Evolutionary conservation across 1,140 invertebrate genomes (phyloP).

Genomic region (Apis dorsata): DNA sequence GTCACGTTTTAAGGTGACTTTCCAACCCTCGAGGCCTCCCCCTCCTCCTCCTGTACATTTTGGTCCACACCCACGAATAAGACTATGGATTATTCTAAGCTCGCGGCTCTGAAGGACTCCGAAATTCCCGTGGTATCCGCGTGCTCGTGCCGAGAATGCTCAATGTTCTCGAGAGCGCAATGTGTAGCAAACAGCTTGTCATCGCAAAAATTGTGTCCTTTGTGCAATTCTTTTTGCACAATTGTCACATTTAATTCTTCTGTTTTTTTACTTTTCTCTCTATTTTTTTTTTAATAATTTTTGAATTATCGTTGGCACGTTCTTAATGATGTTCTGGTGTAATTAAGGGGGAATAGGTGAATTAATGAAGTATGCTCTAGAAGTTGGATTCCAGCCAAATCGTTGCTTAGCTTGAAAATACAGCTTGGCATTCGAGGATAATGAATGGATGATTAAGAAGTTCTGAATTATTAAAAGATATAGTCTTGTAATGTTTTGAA

Average conservation of each 20-base stretch:
- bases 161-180: conserved; percentile 3
- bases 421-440: background rate
- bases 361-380: background rate
- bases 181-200: conserved; percentile 19
- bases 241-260: background rate
- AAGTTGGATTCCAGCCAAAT: conserved; percentile 1
- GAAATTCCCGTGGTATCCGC: conserved; percentile 65
- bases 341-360: background rate
- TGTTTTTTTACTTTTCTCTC: background rate
- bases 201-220: background rate
- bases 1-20: conserved; percentile 67
- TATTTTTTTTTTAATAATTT: background rate
- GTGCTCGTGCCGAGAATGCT: conserved; percentile 64
- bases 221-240: background rate
- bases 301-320: too few species aligned
- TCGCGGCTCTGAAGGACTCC: conserved; percentile 41
- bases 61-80: conserved; percentile 66
- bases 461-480: background rate
- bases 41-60: conserved; percentile 53
- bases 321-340: background rate
- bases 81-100: conserved; percentile 70
- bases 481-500: background rate
- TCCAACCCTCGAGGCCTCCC: conserved; percentile 37
- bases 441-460: background rate
- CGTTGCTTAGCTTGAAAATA: background rate